Conservation (phyloP, 2,113 vertebrate species). For the Coracopsis vasa region DNA sequence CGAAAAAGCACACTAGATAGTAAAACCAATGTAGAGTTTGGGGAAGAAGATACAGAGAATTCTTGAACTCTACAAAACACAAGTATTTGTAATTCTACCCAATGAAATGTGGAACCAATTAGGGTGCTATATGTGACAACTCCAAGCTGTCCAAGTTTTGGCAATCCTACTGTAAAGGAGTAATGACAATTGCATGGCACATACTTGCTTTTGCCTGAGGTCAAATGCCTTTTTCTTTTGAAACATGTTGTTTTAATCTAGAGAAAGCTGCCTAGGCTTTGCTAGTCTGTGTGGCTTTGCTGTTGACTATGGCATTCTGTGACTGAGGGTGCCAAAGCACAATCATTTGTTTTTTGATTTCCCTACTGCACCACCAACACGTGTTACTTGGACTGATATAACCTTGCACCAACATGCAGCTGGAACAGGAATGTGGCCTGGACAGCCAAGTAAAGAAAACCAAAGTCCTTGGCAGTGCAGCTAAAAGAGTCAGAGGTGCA, state of each 20-base stretch:
- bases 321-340: neutral
- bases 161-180: neutral
- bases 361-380: fast-evolving
- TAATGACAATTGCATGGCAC: neutral
- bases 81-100: neutral
- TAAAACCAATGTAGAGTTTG: neutral
- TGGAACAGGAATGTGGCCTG: neutral
- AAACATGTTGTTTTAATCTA: neutral
- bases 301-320: neutral
- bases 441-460: neutral
- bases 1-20: neutral
- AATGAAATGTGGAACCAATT: neutral
- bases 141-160: neutral
- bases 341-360: neutral
- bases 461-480: neutral
- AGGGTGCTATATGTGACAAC: neutral
- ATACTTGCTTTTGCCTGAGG: neutral
- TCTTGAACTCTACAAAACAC: neutral
- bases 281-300: neutral
- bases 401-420: neutral
- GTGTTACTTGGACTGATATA: neutral
- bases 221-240: neutral
- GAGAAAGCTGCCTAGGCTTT: neutral
- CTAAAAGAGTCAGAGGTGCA: neutral
- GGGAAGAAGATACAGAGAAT: neutral